These are phyloP conservation scores for Diuraphis noxia DNA, from an alignment of 1,140 invertebrate genomes.

Conservation along the genomic window DNA sequence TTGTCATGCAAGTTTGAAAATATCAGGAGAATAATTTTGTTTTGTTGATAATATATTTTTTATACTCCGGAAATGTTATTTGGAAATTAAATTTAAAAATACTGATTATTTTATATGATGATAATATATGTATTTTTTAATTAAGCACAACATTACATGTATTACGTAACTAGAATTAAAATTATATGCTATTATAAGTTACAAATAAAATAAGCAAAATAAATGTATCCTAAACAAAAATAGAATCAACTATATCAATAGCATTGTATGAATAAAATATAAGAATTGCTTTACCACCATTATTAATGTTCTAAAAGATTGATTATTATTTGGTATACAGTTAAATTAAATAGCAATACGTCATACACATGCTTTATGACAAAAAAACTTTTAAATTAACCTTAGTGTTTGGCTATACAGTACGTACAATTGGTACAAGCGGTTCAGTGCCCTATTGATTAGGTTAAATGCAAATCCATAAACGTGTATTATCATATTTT, in stretches of 20 bases:
- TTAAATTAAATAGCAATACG: not conserved
- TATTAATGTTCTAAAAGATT: not conserved
- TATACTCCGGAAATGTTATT: too few species aligned
- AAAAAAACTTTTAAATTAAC: not conserved
- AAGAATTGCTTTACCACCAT: not conserved
- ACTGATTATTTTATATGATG: too few species aligned
- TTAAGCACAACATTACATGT: not conserved
- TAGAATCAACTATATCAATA: not conserved
- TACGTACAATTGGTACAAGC: conserved; percentile 33
- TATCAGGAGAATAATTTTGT: too few species aligned
- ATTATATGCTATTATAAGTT: not conserved
- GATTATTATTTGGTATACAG: not conserved
- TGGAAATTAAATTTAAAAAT: too few species aligned
- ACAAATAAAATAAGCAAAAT: not conserved
- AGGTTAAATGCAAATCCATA: not conserved
- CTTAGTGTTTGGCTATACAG: not conserved
- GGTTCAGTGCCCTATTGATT: conserved; percentile 43
- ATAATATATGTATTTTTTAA: not conserved
- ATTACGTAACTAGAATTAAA: not conserved
- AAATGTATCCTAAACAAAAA: not conserved
- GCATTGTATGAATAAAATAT: not conserved
- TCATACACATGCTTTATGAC: not conserved
- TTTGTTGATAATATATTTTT: too few species aligned
- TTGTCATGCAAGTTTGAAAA: too few species aligned
- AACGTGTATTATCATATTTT: not conserved